phyloP scores from a whole-genome alignment of 2,888 invertebrate species.

The Pyrochroa serraticornis region DNA sequence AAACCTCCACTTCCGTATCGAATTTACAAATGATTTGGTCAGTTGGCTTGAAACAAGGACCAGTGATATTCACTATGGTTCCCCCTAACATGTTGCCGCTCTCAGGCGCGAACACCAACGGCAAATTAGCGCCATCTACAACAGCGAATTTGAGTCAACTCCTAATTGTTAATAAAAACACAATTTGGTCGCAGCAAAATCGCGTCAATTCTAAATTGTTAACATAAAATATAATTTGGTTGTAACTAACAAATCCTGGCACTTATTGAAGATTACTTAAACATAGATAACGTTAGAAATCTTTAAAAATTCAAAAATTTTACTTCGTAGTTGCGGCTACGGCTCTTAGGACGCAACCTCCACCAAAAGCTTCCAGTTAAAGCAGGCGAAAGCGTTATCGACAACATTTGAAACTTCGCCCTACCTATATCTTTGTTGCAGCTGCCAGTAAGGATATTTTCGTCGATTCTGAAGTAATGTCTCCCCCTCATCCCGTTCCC shows the following conservation, averaged over 20 bases:
- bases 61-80: conserved; percentile 94
- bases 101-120: conserved; percentile 89
- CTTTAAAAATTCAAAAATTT: too few relatives aligned
- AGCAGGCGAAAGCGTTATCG: neutral
- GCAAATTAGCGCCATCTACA: conserved; percentile 79
- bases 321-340: too few relatives aligned
- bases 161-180: neutral
- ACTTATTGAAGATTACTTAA: too few relatives aligned
- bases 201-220: too few relatives aligned
- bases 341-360: too few relatives aligned
- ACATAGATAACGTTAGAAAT: too few relatives aligned
- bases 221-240: too few relatives aligned
- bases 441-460: conserved; percentile 89
- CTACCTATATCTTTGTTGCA: conserved; percentile 89
- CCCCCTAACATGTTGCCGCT: conserved; percentile 98
- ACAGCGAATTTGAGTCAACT: neutral
- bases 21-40: conserved; percentile 84
- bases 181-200: too few relatives aligned
- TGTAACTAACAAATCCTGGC: too few relatives aligned
- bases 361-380: too few relatives aligned
- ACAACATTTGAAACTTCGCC: conserved; percentile 31
- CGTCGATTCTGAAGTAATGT: conserved; percentile 94
- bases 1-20: conserved; percentile 75
- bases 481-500: conserved; percentile 88
- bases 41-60: conserved; percentile 84